Evolutionary conservation across 2,113 vertebrate species (phyloP).

Genomic region (Propithecus coquereli): DNA sequence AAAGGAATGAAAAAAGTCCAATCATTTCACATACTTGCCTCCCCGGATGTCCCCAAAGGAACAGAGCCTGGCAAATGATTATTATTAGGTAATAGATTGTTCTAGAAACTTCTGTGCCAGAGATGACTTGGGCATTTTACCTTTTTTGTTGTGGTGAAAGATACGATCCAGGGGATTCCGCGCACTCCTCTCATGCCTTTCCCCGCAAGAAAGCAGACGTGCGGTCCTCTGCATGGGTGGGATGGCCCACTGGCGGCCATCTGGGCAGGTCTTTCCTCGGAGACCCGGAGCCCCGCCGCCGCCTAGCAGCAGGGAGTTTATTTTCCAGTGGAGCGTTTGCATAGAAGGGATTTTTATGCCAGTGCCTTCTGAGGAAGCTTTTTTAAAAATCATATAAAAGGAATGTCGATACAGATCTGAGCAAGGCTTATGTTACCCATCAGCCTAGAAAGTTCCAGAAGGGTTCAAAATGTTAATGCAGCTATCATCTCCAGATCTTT

Average conservation of each 20-base stretch:
- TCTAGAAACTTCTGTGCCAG: conserved; percentile 19
- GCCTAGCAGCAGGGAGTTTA: too few relatives aligned
- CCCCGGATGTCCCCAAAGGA: neutral
- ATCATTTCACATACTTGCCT: neutral
- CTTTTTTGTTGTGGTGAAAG: neutral
- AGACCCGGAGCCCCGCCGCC: too few relatives aligned
- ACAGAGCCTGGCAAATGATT: neutral
- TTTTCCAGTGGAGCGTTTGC: neutral
- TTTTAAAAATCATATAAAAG: neutral
- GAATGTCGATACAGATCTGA: neutral
- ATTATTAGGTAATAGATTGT: neutral
- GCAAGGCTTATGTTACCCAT: neutral
- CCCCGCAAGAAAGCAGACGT: accelerated
- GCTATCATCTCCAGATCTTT: too few relatives aligned
- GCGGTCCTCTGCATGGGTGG: accelerated
- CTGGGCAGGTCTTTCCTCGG: neutral
- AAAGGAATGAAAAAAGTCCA: neutral
- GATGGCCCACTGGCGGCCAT: accelerated
- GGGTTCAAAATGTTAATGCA: neutral
- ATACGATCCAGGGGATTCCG: neutral
- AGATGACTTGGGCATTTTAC: neutral
- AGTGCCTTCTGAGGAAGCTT: neutral
- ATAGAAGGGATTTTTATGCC: neutral
- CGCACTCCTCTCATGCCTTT: neutral
- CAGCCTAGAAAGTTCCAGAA: conserved; percentile 12